These are phyloP conservation scores for Sander vitreus DNA, from an alignment of 2,113 vertebrate species.

Conservation along the genomic window DNA sequence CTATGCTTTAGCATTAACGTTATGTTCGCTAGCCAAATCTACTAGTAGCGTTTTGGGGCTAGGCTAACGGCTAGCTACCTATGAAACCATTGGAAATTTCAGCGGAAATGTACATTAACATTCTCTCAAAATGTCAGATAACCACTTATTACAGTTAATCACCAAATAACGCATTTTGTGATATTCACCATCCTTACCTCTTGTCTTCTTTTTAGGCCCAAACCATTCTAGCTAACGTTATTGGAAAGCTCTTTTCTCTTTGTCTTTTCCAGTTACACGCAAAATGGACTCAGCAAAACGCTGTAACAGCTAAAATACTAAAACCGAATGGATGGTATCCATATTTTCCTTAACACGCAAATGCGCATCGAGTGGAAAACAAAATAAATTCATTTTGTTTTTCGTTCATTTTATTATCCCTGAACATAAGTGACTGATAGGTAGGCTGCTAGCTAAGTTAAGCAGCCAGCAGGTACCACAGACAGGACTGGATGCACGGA, in stretches of 20 bases:
- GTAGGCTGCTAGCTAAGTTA: conserved; percentile 77
- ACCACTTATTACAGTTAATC: not conserved
- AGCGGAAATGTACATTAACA: conserved; percentile 52
- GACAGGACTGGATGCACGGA: conserved; percentile 76
- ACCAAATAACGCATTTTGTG: not conserved
- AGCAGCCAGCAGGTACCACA: conserved; percentile 80
- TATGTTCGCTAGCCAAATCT: conserved; percentile 40
- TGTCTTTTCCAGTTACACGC: conserved; percentile 85
- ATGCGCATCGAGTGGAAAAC: conserved; percentile 42
- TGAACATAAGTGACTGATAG: conserved; percentile 67
- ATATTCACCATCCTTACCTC: conserved; percentile 82
- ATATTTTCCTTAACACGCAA: conserved; percentile 44
- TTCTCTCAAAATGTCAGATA: conserved; percentile 24
- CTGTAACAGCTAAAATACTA: conserved; percentile 67
- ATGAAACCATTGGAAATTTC: conserved; percentile 44
- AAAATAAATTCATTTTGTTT: conserved; percentile 60
- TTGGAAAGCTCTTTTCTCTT: conserved; percentile 86
- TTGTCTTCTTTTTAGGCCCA: conserved; percentile 88
- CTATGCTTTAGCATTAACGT: conserved; percentile 47
- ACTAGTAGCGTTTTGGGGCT: conserved; percentile 49
- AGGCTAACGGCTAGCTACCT: conserved; percentile 69
- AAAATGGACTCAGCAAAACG: conserved; percentile 78
- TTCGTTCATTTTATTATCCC: conserved; percentile 63
- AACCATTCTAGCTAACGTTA: conserved; percentile 84
- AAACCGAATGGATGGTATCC: conserved; percentile 47